These are phyloP conservation scores for Gavia stellata DNA, from an alignment of 2,113 vertebrate genomes.

Conservation along the genomic window DNA sequence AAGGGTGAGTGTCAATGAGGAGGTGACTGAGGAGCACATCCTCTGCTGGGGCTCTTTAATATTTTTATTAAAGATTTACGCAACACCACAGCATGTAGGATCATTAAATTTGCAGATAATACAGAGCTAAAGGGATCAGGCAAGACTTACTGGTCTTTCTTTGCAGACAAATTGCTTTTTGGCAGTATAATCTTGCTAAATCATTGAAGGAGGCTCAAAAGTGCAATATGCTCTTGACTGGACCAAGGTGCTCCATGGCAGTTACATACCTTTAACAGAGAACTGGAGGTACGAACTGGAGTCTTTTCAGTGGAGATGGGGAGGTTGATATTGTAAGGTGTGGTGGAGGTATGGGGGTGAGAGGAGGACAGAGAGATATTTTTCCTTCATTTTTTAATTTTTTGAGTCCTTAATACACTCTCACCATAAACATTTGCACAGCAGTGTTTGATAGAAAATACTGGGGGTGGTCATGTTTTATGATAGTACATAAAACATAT, in stretches of 20 bases:
- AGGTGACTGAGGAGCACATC: neutral
- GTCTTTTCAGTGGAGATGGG: neutral
- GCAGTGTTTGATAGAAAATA: neutral
- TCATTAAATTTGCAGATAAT: constrained; percentile 11
- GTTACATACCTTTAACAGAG: neutral
- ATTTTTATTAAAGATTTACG: neutral
- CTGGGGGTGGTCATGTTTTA: neutral
- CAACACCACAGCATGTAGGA: neutral
- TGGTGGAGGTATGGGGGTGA: neutral
- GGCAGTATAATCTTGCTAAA: neutral
- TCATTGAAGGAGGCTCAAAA: neutral
- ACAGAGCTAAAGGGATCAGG: neutral
- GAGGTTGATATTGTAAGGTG: neutral
- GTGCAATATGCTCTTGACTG: neutral
- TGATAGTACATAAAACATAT: neutral
- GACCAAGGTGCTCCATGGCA: neutral
- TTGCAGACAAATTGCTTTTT: neutral
- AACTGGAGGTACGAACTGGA: neutral
- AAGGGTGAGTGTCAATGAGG: neutral
- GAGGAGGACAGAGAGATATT: neutral
- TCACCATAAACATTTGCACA: neutral
- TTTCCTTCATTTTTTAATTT: neutral
- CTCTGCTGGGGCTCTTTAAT: neutral
- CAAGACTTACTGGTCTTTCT: neutral
- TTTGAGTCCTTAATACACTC: neutral